A percentile compares a stretch with the other conserved stretches of the same genome.
These are phyloP conservation scores for Erithacus rubecula DNA, from an alignment of 2,797 vertebrate species.

Conservation along the genomic window DNA sequence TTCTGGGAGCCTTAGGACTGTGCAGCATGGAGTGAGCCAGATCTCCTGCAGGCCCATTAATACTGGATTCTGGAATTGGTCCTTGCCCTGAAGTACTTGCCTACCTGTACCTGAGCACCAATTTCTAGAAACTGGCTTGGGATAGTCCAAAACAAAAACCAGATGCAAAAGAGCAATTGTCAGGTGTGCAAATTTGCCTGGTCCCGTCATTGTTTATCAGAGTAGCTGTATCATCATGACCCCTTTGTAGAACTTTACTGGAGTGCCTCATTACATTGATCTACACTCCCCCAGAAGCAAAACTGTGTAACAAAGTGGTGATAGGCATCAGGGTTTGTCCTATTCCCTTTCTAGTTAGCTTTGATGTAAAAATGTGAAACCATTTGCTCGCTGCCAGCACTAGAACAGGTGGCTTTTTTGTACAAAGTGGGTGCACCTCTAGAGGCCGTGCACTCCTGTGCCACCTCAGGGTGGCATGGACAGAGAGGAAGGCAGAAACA, in stretches of 20 bases:
- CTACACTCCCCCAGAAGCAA: neutral
- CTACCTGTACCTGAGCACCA: neutral
- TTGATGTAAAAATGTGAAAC: neutral
- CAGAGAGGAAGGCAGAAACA: neutral
- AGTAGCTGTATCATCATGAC: neutral
- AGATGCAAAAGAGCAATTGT: neutral
- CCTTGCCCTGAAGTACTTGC: neutral
- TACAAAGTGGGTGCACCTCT: neutral
- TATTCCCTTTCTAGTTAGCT: fast-evolving
- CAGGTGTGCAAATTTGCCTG: neutral
- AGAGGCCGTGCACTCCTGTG: neutral
- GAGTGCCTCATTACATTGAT: neutral
- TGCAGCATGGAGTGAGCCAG: neutral
- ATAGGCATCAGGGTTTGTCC: neutral
- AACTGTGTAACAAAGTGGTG: neutral
- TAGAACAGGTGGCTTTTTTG: neutral
- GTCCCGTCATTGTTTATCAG: neutral
- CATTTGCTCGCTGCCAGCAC: neutral
- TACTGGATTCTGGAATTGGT: neutral
- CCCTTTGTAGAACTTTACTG: neutral
- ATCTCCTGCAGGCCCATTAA: fast-evolving
- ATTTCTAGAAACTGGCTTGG: neutral
- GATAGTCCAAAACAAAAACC: neutral
- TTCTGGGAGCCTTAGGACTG: neutral
- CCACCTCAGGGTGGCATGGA: neutral